Evolutionary conservation across 2,888 invertebrate genomes (phyloP), one percentile per base, ranked within the genome.

Genomic region (Vanessa cardui): DNA sequence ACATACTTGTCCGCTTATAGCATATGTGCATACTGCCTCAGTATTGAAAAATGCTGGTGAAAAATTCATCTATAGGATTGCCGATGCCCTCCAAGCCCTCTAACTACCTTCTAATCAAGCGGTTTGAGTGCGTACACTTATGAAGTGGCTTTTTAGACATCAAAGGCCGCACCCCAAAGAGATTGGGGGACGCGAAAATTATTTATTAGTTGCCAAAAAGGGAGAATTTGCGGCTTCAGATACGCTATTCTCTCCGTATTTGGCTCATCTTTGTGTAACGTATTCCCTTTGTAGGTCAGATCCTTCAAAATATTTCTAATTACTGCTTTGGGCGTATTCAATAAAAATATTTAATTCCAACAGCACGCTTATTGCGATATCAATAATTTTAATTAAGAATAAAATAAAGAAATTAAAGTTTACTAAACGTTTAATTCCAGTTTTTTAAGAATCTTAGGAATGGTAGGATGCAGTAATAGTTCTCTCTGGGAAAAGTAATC

Each of bases 111-210:
- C 86, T 88, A 89, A 90, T 89, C 87, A 86, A 79, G 84, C 78
- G 82, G 79, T 81, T 80, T 72, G 79, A 85, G 85, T 79, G 81
- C 81, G 83, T 79, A 81, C 84, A 84, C 83, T 84, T 81, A 83
- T 81, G 82, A 84, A 90, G 87, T 86, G 84, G 84, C 86, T 86
- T 85, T 87, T 86, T 79, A 82, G 81, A 90, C 87, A 88, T 90
- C 90, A 90, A 90, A 90, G 86, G 65, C 49, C 70, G 67, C 74
- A 73, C 72, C 74, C 77, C 77, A 73, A 72, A 74, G 77, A 76
- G 72, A 74, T 73, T 68, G 65, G 80, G 71, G 83, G 79, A 75
- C 77, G 79, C 75, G 78, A 83, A 85, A 83, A 84, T 86, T 82
- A 86, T 85, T 86, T 88, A 86, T 88, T 84, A 86, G 83, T 83